Evolutionary conservation across 2,113 vertebrate species (phyloP).

Genomic region (Numenius arquata): DNA sequence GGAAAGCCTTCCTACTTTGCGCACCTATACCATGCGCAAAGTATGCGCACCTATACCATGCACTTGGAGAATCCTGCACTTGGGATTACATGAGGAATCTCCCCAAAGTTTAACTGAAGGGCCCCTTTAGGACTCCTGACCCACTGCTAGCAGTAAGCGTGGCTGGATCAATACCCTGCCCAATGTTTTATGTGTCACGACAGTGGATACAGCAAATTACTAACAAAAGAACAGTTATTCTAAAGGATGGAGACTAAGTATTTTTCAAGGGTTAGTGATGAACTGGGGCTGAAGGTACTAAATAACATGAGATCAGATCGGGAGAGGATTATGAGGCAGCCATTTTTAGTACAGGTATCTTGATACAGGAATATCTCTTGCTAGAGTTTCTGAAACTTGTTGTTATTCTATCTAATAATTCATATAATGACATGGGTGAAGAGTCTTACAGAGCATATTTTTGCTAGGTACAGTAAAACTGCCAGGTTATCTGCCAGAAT

Average conservation of each 20-base stretch:
- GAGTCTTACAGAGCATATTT: neutral
- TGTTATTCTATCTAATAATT: slow-evolving; percentile 1
- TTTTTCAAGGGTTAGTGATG: neutral
- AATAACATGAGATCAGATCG: neutral
- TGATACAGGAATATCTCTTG: neutral
- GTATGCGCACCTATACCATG: fast-evolving
- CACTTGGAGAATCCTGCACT: neutral
- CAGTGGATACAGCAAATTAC: neutral
- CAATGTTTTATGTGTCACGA: neutral
- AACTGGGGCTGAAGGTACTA: neutral
- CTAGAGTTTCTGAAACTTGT: neutral
- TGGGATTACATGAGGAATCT: neutral
- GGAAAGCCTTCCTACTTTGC: neutral
- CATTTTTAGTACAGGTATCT: neutral
- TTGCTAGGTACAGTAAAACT: slow-evolving; percentile 32
- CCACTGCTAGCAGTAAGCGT: neutral
- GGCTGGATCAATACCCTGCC: neutral
- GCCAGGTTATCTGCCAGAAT: slow-evolving; percentile 29
- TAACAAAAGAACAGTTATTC: neutral
- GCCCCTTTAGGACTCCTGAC: neutral
- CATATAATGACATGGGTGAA: neutral
- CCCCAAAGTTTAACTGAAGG: neutral
- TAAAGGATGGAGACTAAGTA: neutral
- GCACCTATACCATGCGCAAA: fast-evolving
- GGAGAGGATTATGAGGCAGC: neutral